phyloP scores from a whole-genome alignment of 1,140 invertebrate species.

The Drosophila nannoptera region DNA sequence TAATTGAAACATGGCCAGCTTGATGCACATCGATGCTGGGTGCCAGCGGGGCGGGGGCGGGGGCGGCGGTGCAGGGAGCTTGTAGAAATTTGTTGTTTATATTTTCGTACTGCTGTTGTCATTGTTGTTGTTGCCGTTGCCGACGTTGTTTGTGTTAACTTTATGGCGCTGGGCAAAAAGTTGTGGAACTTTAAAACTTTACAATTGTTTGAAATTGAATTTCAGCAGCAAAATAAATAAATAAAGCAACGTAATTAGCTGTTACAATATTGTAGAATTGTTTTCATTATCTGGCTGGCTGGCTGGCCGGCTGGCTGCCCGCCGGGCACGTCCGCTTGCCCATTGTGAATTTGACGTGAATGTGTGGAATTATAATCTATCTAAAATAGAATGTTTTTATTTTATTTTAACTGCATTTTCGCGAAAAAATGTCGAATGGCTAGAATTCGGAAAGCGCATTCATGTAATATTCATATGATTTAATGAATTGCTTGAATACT shows the following conservation, averaged over 20 bases:
- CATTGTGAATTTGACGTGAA: background rate
- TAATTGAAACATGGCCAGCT: conserved; percentile 44
- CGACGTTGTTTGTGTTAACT: conserved; percentile 25
- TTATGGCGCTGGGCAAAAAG: conserved; percentile 22
- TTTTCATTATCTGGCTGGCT: too few relatives aligned
- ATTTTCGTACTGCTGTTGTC: background rate
- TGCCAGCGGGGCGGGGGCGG: background rate
- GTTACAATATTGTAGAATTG: conserved; percentile 7
- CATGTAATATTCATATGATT: too few relatives aligned
- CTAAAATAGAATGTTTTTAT: background rate
- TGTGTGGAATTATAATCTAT: too few relatives aligned
- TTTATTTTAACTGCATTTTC: too few relatives aligned
- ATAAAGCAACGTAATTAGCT: conserved; percentile 39
- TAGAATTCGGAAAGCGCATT: too few relatives aligned
- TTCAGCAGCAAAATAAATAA: conserved; percentile 38
- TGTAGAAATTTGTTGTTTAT: conserved; percentile 4
- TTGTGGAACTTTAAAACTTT: conserved; percentile 12
- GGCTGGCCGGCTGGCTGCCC: too few relatives aligned
- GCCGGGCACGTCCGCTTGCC: too few relatives aligned
- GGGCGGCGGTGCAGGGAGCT: background rate
- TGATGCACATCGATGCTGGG: conserved; percentile 24
- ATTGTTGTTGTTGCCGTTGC: conserved; percentile 5
- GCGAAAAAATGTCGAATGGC: too few relatives aligned
- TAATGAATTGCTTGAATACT: too few relatives aligned
- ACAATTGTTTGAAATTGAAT: conserved; percentile 33